phyloP scores from a whole-genome alignment of 1,140 invertebrate species.

The Venturia canescens region DNA sequence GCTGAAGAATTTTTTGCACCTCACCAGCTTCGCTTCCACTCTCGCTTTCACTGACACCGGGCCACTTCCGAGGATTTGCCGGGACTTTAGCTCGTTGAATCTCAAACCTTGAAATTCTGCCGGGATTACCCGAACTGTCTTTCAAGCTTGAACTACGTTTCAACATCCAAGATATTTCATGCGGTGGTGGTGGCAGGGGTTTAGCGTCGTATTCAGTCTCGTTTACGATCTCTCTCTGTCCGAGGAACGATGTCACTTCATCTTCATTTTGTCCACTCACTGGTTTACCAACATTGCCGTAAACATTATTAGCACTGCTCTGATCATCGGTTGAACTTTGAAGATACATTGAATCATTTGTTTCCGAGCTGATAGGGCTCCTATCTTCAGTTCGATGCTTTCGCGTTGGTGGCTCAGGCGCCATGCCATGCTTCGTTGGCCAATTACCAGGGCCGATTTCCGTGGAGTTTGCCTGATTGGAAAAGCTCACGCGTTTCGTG shows the following conservation, averaged over 20 bases:
- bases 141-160: slow-evolving; percentile 52
- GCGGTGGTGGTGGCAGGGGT: slow-evolving; percentile 68
- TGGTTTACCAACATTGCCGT: slow-evolving; percentile 48
- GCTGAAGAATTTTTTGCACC: slow-evolving; percentile 80
- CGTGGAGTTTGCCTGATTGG: slow-evolving; percentile 64
- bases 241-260: background rate
- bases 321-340: slow-evolving; percentile 54
- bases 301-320: slow-evolving; percentile 56
- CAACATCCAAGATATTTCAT: slow-evolving; percentile 53
- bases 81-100: slow-evolving; percentile 47
- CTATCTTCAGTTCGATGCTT: slow-evolving; percentile 67
- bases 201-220: slow-evolving; percentile 68
- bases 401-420: slow-evolving; percentile 78
- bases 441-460: slow-evolving; percentile 67
- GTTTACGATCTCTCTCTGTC: slow-evolving; percentile 29
- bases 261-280: background rate
- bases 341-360: slow-evolving; percentile 55
- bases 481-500: slow-evolving; percentile 78
- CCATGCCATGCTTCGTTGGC: slow-evolving; percentile 78
- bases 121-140: slow-evolving; percentile 40
- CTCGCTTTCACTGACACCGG: slow-evolving; percentile 73
- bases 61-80: slow-evolving; percentile 56
- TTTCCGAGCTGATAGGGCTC: slow-evolving; percentile 51
- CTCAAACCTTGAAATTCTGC: slow-evolving; percentile 45
- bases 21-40: slow-evolving; percentile 82